Percentiles rank a stretch among this genome's conserved stretches.
phyloP scores from a whole-genome alignment of 2,113 vertebrate genomes.

The Ictidomys tridecemlineatus region DNA sequence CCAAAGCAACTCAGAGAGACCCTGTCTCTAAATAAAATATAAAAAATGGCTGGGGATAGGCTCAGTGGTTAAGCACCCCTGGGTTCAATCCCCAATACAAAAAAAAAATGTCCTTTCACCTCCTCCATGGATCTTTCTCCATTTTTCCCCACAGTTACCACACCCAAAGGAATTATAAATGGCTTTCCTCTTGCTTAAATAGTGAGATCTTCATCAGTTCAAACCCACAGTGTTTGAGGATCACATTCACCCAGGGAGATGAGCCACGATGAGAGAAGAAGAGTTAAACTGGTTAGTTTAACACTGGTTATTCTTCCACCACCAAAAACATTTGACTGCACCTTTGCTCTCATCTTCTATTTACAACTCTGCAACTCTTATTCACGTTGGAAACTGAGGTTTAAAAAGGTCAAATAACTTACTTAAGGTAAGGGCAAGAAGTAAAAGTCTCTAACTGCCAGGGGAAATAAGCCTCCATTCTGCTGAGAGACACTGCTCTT shows the following conservation, averaged over 20 bases:
- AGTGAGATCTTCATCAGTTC: background rate
- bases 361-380: background rate
- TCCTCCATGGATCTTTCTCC: background rate
- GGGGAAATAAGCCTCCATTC: background rate
- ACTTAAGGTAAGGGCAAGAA: background rate
- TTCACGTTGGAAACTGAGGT: background rate
- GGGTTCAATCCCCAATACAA: too few species aligned
- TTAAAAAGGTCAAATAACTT: constrained; percentile 17
- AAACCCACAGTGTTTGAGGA: background rate
- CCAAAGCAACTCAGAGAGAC: too few species aligned
- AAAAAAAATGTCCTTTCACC: constrained; percentile 26
- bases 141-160: background rate
- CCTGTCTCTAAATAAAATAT: too few species aligned
- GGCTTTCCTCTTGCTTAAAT: background rate
- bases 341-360: background rate
- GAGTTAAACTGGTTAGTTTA: background rate
- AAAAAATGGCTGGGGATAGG: too few species aligned
- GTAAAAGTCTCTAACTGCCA: background rate
- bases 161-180: background rate
- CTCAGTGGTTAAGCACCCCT: too few species aligned
- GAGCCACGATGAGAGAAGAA: too few species aligned
- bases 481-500: background rate
- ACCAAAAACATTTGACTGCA: background rate
- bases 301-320: background rate
- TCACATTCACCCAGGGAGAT: background rate